Evolutionary conservation across 92 coral and sea anemone species (phyloP), one percentile per base, ranked within the genome.

Genomic region (Porites rus): DNA sequence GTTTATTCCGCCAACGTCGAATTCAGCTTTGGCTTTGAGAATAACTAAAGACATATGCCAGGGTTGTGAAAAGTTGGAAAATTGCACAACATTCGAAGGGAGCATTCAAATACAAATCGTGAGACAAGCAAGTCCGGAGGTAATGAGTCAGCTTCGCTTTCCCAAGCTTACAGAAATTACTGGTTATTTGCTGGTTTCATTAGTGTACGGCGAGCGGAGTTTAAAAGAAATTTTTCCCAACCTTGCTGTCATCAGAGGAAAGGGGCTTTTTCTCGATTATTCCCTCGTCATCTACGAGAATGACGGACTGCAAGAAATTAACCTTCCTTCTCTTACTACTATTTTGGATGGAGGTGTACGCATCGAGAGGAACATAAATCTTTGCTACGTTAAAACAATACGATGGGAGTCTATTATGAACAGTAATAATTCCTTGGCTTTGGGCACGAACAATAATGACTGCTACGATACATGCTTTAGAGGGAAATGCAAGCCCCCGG

Each of bases 381-480:
- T 97, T 51, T 97, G 99, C 78, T 97, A 97, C 78, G 94, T 94
- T 14, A 82, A 93, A 72, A 94, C 93, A 52, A 83, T 97, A 14
- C 92, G 99, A 54, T 97, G 99, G 99, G 87, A 93, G 68, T 95
- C 98, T 54, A 89, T 97, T 31, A 93, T 95, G 96, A 88, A 85
- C 64, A 83, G 79, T 56, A 79, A 86, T 50, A 56, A 93, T 76
- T 83, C 90, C 51, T 61, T 93, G 69, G 94, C 87, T 50, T 88
- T 91, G n/a, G 77, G 82, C 65, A 90, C 95, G n/a, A 97, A 97
- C 53, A 95, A 94, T 67, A 93, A 97, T 61, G 97, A 95, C 13
- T 97, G 99, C 87, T 97, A 91, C 74, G 97, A 92, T 84, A 46
- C 79, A 62, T 97, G 99, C 72, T 93, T 74, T 62, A 77, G 90